Percentiles rank a stretch among this genome's conserved stretches.
These are phyloP conservation scores for Petroica traversi DNA, from an alignment of 2,113 vertebrate species.

Conservation along the genomic window DNA sequence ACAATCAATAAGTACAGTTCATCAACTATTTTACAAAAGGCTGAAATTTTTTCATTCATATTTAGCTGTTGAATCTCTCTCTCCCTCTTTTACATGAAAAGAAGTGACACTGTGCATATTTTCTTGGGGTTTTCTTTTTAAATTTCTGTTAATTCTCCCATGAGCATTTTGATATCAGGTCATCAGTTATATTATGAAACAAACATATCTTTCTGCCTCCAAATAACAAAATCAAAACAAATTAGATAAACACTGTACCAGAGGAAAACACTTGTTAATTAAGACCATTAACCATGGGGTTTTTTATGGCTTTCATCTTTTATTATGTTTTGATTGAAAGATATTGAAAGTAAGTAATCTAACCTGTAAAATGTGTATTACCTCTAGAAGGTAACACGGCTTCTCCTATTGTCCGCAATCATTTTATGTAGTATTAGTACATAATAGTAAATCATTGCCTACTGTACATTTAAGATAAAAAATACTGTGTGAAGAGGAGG, in stretches of 20 bases:
- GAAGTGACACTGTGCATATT: background rate
- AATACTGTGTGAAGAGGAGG: background rate
- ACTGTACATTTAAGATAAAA: background rate
- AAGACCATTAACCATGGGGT: background rate
- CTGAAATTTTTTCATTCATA: background rate
- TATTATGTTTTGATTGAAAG: background rate
- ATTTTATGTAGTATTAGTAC: background rate
- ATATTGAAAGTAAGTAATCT: background rate
- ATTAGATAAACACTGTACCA: background rate
- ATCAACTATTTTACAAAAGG: background rate
- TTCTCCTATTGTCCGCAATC: background rate
- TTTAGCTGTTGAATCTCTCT: background rate
- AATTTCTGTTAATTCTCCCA: background rate
- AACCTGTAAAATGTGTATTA: background rate
- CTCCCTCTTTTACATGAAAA: background rate
- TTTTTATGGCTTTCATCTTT: background rate
- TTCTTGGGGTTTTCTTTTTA: background rate
- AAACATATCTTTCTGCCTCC: background rate
- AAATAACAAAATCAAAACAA: background rate
- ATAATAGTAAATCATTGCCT: background rate
- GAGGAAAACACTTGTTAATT: background rate
- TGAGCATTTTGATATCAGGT: background rate
- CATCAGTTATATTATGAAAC: background rate
- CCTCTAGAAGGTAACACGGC: background rate
- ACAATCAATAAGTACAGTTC: background rate